Evolutionary conservation across 37 sponge, comb jelly and placozoan genomes (phyloP), one percentile per base, ranked within the genome.

Genomic region (Aphrocallistes beatrix): DNA sequence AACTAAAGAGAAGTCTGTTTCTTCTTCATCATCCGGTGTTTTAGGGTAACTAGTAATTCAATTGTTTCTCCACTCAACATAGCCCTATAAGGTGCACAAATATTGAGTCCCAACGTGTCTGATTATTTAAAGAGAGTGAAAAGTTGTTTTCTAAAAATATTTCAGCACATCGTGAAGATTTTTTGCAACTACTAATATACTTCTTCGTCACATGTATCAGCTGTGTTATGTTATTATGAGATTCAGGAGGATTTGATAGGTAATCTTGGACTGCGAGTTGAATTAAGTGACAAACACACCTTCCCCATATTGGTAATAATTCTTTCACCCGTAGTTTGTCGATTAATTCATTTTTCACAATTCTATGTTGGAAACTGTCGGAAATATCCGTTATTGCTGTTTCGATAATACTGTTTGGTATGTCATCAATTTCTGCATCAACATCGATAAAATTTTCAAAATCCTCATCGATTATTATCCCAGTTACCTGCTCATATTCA

Each of bases 81-180:
- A n/a, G n/a, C n/a, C n/a, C n/a, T n/a, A n/a, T n/a, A n/a, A n/a
- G n/a, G n/a, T n/a, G n/a, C n/a, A n/a, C n/a, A n/a, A n/a, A n/a
- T n/a, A 60, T 60, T 60, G 75, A 60, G n/a, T 60, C 21, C 75
- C 75, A 60, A 25, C 75, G 75, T 60, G 75, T 60, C n/a, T 60
- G 75, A 60, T 60, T 60, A 19, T 25, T 60, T 8, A 30, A 19
- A 28, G 1, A 19, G 28, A 60, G 75, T 25, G 75, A 25, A 60
- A 60, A 60, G 10, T 60, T 60, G 75, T 60, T 25, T 13, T 60
- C 34, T 30, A 60, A 30, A 30, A 60, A 60, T 60, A 60, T 60
- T 60, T 60, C 75, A 25, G 28, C 75, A 28, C 75, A 60, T 60
- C n/a, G 75, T 25, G n/a, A 3, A 19, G 75, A 60, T 60, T 60